Conservation (phyloP, 2,888 invertebrate species). For the Anoplius nigerrimus region DNA sequence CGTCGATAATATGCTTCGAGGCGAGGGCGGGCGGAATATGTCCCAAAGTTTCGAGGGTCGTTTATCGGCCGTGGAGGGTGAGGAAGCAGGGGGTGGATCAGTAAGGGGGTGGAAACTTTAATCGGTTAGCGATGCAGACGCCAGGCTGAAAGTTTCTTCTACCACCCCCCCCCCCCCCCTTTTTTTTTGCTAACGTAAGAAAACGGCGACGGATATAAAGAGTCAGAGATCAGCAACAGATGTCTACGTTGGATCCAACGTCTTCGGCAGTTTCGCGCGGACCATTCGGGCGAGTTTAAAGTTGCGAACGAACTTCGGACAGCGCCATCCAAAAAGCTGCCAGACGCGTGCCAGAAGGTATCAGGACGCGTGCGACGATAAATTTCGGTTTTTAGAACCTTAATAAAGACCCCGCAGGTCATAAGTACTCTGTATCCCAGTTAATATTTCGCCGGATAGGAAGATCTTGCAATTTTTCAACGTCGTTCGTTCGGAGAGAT, state of each 20-base stretch:
- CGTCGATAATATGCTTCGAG: constrained; percentile 12
- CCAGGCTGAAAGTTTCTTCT: not conserved
- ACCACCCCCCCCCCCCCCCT: not conserved
- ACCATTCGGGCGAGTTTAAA: no score
- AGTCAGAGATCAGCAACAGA: constrained; percentile 33
- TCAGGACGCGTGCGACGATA: no score
- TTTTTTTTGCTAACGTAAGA: not conserved
- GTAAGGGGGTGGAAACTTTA: constrained; percentile 5
- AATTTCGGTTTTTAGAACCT: no score
- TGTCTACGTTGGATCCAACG: constrained; percentile 10
- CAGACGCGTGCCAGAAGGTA: no score
- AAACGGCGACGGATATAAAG: not conserved
- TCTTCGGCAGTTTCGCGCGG: no score
- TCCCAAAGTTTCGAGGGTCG: not conserved
- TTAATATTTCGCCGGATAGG: no score
- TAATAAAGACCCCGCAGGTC: no score
- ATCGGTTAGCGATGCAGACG: constrained; percentile 17
- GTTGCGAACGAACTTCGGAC: no score
- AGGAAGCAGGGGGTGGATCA: not conserved
- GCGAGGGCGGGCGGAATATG: not conserved
- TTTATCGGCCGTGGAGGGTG: constrained; percentile 13
- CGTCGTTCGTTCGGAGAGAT: no score
- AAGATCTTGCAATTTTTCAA: no score
- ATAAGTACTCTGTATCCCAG: no score
- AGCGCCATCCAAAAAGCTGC: no score